phyloP scores from a whole-genome alignment of 2,797 vertebrate species.

The Sebastes steindachneri region DNA sequence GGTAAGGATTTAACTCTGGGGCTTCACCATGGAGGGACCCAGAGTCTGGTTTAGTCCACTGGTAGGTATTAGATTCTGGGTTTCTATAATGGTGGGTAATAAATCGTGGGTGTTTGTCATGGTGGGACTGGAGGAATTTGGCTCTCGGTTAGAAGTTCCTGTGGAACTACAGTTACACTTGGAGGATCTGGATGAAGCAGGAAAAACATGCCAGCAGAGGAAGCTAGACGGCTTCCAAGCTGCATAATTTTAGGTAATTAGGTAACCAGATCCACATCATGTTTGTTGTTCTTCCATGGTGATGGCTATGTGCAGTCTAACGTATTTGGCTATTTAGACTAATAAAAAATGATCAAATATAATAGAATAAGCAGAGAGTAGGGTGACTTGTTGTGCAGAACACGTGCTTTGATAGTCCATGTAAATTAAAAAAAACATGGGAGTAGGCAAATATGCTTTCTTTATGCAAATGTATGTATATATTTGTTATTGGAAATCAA shows the following conservation, averaged over 20 bases:
- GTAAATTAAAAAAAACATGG: neutral
- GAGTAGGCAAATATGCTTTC: no score
- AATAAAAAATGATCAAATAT: slow-evolving; percentile 1
- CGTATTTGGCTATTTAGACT: neutral
- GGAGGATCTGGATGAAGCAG: slow-evolving; percentile 42
- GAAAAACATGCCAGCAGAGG: slow-evolving; percentile 55
- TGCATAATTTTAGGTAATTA: slow-evolving; percentile 49
- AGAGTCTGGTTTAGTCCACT: slow-evolving; percentile 39
- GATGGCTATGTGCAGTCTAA: neutral
- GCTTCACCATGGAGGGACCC: slow-evolving; percentile 33
- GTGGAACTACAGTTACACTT: slow-evolving; percentile 51
- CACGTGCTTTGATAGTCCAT: neutral
- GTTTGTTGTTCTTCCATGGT: slow-evolving; percentile 39
- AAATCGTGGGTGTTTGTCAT: slow-evolving; percentile 70
- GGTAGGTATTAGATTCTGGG: slow-evolving; percentile 58
- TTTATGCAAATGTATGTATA: no score
- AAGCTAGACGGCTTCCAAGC: slow-evolving; percentile 28
- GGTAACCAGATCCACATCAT: slow-evolving; percentile 38
- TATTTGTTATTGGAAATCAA: no score
- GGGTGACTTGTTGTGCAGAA: neutral
- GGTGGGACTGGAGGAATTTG: slow-evolving; percentile 60
- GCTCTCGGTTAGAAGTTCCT: slow-evolving; percentile 54
- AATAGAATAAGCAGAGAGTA: neutral
- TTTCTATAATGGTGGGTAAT: slow-evolving; percentile 68
- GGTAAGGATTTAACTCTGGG: slow-evolving; percentile 45